Conservation (phyloP, 2,113 vertebrate genomes). For the Notothenia coriiceps region DNA sequence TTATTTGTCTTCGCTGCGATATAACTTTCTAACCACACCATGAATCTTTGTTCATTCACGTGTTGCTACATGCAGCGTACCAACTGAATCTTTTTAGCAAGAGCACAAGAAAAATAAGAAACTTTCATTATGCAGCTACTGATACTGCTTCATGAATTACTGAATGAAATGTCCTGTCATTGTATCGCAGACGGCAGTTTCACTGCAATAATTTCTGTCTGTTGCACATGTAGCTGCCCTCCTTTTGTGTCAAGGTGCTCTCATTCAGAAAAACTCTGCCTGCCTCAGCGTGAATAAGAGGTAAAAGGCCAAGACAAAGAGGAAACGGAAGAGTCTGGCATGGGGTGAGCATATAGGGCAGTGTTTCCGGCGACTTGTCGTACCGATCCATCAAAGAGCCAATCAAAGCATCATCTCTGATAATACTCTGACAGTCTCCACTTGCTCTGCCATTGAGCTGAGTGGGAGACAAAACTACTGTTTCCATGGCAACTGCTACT, state of each 20-base stretch:
- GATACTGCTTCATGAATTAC: not conserved
- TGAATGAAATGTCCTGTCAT: not conserved
- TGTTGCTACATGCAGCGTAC: slow-evolving; percentile 3
- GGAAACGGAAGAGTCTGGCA: not conserved
- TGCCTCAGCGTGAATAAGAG: not conserved
- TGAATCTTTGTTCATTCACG: slow-evolving; percentile 10
- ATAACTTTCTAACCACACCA: not conserved
- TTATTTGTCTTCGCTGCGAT: not conserved
- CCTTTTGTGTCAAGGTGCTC: not conserved
- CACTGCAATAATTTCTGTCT: not conserved
- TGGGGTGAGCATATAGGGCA: slow-evolving; percentile 22
- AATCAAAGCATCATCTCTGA: slow-evolving; percentile 65
- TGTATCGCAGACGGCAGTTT: not conserved
- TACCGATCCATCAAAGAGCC: slow-evolving; percentile 57
- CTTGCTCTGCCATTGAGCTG: slow-evolving; percentile 61
- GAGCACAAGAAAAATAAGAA: not conserved
- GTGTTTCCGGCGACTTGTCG: slow-evolving; percentile 32
- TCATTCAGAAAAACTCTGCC: slow-evolving; percentile 56
- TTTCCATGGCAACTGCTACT: slow-evolving; percentile 75
- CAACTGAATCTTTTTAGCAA: not conserved
- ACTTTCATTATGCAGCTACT: not conserved
- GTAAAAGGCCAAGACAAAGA: slow-evolving; percentile 7
- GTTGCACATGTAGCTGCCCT: not conserved
- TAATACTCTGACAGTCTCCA: slow-evolving; percentile 59
- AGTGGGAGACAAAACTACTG: slow-evolving; percentile 71